phyloP scores from a whole-genome alignment of 2,113 vertebrate species.

The Madoqua kirkii region DNA sequence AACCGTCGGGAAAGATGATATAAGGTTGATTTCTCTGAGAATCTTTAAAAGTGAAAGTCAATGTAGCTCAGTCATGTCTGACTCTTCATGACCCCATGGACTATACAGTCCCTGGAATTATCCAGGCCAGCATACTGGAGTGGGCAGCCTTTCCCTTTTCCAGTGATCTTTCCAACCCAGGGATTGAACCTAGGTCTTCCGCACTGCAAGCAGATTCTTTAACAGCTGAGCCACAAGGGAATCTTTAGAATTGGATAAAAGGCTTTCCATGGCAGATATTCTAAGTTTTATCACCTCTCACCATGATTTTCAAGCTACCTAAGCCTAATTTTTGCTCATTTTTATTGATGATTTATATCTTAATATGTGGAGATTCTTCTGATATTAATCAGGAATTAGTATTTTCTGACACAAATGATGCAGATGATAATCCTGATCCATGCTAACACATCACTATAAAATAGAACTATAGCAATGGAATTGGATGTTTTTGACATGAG shows the following conservation, averaged over 20 bases:
- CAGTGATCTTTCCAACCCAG: background rate
- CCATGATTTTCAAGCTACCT: background rate
- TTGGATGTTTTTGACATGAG: background rate
- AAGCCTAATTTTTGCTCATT: background rate
- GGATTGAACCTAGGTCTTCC: background rate
- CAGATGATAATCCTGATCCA: background rate
- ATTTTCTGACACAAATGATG: background rate
- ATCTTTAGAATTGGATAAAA: constrained; percentile 24
- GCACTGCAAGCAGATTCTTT: background rate
- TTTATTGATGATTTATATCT: background rate
- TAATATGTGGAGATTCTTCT: background rate
- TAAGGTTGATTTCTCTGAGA: background rate
- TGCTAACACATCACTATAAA: background rate
- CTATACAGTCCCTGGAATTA: background rate
- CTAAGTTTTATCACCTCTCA: background rate
- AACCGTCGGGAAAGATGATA: background rate
- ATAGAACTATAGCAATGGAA: background rate
- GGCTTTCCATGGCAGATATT: background rate
- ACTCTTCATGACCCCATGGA: background rate
- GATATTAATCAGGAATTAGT: background rate
- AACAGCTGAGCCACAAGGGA: background rate
- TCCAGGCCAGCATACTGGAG: background rate
- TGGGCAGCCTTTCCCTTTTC: background rate
- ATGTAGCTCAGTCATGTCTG: background rate
- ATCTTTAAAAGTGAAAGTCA: background rate